phyloP scores from a whole-genome alignment of 2,888 invertebrate genomes.

The Andrena bucephala region DNA sequence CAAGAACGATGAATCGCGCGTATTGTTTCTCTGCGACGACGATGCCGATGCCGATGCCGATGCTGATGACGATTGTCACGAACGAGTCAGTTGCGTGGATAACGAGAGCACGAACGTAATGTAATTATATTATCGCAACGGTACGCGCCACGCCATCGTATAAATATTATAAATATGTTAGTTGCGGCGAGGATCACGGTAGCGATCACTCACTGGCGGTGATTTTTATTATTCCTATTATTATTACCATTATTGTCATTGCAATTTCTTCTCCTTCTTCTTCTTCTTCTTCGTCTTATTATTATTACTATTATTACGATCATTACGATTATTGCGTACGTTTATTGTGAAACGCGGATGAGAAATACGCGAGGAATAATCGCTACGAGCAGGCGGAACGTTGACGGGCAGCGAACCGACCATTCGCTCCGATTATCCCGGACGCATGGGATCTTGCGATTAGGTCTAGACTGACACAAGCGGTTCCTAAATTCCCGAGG shows the following conservation, averaged over 20 bases:
- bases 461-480: slow-evolving; percentile 62
- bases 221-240: slow-evolving; percentile 52
- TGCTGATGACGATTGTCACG: background rate
- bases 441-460: slow-evolving; percentile 42
- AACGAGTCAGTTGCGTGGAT: slow-evolving; percentile 74
- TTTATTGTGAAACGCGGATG: slow-evolving; percentile 1
- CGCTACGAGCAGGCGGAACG: background rate
- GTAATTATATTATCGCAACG: slow-evolving; percentile 74
- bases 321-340: slow-evolving; percentile 45
- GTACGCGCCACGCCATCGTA: slow-evolving; percentile 70
- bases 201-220: slow-evolving; percentile 34
- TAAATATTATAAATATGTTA: slow-evolving; percentile 79
- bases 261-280: slow-evolving; percentile 48
- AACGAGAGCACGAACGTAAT: slow-evolving; percentile 70
- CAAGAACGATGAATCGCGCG: slow-evolving; percentile 63
- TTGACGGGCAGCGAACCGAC: background rate
- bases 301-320: slow-evolving; percentile 41
- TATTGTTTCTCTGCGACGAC: slow-evolving; percentile 52
- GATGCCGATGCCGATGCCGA: background rate
- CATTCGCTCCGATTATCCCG: slow-evolving; percentile 14
- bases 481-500: slow-evolving; percentile 62
- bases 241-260: slow-evolving; percentile 60
- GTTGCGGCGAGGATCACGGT: slow-evolving; percentile 47
- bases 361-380: background rate
- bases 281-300: background rate